Conservation (phyloP, 2,113 vertebrate species). For the Pycnonotus jocosus region DNA sequence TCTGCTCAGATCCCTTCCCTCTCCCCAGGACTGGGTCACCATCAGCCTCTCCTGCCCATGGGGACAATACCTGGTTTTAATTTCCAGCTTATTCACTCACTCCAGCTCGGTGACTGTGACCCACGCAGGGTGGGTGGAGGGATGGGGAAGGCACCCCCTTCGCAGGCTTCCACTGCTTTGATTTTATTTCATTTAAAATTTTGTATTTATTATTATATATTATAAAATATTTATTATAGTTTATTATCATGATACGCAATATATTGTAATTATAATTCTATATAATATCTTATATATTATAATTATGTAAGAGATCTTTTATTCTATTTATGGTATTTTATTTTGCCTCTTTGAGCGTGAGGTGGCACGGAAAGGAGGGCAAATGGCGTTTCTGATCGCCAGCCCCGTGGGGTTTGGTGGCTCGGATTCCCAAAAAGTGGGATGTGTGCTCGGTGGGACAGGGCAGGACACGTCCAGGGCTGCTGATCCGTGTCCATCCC, state of each 20-base stretch:
- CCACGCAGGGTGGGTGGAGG: not conserved
- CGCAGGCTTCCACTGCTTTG: rapidly evolving
- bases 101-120: not conserved
- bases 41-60: not conserved
- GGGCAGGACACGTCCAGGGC: rapidly evolving
- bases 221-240: too few relatives aligned
- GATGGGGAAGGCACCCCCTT: not conserved
- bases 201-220: too few relatives aligned
- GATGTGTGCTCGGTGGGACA: rapidly evolving
- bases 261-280: too few relatives aligned
- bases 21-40: rapidly evolving
- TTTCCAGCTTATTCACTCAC: not conserved
- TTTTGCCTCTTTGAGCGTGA: not conserved
- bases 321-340: too few relatives aligned
- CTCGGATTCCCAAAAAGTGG: rapidly evolving
- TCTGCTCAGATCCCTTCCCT: not conserved
- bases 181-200: not conserved
- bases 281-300: too few relatives aligned
- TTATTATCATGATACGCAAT: too few relatives aligned
- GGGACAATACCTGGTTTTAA: rapidly evolving
- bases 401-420: rapidly evolving
- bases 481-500: not conserved
- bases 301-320: too few relatives aligned
- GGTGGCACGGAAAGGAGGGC: not conserved
- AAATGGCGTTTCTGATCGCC: not conserved